A percentile compares a stretch with the other conserved stretches of the same genome.
phyloP scores from a whole-genome alignment of 1,140 invertebrate species.

The Aricia agestis region DNA sequence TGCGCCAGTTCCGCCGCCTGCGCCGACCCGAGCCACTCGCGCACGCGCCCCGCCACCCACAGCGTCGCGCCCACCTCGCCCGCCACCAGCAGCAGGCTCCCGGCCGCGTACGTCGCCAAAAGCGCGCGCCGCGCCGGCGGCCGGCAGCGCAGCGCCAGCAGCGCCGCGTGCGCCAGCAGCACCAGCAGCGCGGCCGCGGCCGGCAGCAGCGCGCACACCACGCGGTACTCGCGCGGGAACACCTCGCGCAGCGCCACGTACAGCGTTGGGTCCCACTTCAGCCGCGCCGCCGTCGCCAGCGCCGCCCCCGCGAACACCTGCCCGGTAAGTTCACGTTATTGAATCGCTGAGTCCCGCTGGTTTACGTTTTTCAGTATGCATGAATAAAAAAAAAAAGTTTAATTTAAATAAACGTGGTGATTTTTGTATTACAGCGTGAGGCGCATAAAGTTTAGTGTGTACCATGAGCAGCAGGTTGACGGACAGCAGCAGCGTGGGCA shows the following conservation, averaged over 20 bases:
- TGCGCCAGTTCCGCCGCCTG: constrained; percentile 34
- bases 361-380: too few relatives aligned
- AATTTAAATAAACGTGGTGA: too few relatives aligned
- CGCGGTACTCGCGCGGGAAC: constrained; percentile 49
- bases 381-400: too few relatives aligned
- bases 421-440: too few relatives aligned
- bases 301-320: constrained; percentile 52
- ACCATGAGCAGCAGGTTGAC: constrained; percentile 44
- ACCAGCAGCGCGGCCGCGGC: constrained; percentile 34
- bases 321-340: too few relatives aligned
- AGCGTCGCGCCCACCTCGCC: constrained; percentile 31
- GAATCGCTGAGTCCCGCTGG: too few relatives aligned
- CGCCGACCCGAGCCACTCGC: constrained; percentile 31
- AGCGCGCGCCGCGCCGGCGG: neutral
- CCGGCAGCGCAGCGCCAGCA: constrained; percentile 6
- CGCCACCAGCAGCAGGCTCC: constrained; percentile 24
- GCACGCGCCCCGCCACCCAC: constrained; percentile 38
- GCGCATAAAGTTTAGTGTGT: neutral
- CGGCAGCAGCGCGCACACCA: constrained; percentile 34
- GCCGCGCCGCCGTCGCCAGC: constrained; percentile 49
- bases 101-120: constrained; percentile 22
- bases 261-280: constrained; percentile 59
- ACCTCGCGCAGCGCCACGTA: constrained; percentile 53
- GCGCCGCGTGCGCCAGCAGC: constrained; percentile 39
- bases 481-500: constrained; percentile 38